Evolutionary conservation across 2,888 invertebrate species (phyloP).

Genomic region (Morpho deidamia): DNA sequence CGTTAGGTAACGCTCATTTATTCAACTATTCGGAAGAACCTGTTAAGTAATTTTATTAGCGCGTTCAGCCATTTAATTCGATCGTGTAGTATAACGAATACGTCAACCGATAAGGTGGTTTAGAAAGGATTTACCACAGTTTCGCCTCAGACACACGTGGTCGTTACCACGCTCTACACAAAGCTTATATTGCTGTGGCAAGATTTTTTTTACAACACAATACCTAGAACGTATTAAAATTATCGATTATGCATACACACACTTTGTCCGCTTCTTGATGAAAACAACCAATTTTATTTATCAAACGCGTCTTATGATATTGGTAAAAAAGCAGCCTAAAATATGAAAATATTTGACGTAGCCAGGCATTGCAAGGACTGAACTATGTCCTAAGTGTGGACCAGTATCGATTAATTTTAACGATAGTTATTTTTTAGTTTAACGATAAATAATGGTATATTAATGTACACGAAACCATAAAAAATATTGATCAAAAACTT

Average conservation of each 20-base stretch:
- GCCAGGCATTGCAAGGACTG: no score
- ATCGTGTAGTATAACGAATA: constrained; percentile 8
- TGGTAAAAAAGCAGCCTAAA: no score
- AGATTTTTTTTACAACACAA: neutral
- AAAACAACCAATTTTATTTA: constrained; percentile 1
- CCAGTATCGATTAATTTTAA: no score
- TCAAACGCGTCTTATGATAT: neutral
- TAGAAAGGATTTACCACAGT: constrained; percentile 17
- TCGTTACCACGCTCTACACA: neutral
- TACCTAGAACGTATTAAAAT: constrained; percentile 3
- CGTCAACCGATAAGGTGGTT: constrained; percentile 15
- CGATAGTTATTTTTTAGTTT: no score
- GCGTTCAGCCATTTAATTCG: neutral
- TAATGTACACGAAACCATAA: no score
- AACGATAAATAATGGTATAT: no score
- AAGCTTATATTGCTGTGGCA: neutral
- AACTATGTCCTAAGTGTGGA: no score
- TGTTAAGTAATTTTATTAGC: no score
- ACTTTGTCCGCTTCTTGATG: neutral
- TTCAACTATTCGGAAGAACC: no score
- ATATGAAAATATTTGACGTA: no score
- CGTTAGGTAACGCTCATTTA: no score
- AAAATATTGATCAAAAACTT: no score
- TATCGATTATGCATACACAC: constrained; percentile 7
- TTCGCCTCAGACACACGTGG: neutral